A percentile compares a stretch with the other conserved stretches of the same genome.
Evolutionary conservation across 2,888 invertebrate genomes (phyloP).

Genomic region (Lucinisca nassula): DNA sequence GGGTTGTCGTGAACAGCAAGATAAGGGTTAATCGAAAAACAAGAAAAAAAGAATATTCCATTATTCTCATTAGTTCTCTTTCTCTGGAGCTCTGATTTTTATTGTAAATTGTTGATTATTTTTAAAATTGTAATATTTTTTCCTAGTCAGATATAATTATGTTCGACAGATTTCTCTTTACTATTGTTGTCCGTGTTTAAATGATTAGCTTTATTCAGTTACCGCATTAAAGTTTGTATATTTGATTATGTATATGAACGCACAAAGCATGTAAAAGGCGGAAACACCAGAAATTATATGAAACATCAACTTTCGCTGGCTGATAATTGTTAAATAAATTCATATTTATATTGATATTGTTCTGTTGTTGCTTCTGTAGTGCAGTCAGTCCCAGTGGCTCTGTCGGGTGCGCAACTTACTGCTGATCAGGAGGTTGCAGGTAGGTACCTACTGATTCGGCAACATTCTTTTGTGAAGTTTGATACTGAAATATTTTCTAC

Average conservation of each 20-base stretch:
- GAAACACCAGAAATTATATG: not conserved
- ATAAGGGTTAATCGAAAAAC: no score
- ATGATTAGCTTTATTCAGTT: not conserved
- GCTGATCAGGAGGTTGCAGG: no score
- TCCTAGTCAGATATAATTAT: not conserved
- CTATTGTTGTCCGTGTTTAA: not conserved
- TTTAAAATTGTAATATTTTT: not conserved
- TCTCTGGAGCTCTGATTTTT: not conserved
- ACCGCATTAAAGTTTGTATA: not conserved
- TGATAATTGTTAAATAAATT: constrained; percentile 6
- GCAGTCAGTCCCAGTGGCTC: no score
- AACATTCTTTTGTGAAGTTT: no score
- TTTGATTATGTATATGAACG: not conserved
- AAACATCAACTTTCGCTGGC: not conserved
- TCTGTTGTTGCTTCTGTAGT: not conserved
- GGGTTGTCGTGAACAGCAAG: no score
- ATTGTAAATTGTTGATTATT: not conserved
- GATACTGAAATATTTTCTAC: no score
- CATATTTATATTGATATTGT: not conserved
- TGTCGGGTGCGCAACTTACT: no score
- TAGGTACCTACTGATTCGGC: no score
- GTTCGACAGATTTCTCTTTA: not conserved
- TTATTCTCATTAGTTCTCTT: no score
- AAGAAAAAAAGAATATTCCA: no score
- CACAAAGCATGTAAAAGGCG: not conserved